Evolutionary conservation across 2,797 vertebrate species (phyloP), one percentile per base, ranked within the genome.

Genomic region (Rhinatrema bivittatum): DNA sequence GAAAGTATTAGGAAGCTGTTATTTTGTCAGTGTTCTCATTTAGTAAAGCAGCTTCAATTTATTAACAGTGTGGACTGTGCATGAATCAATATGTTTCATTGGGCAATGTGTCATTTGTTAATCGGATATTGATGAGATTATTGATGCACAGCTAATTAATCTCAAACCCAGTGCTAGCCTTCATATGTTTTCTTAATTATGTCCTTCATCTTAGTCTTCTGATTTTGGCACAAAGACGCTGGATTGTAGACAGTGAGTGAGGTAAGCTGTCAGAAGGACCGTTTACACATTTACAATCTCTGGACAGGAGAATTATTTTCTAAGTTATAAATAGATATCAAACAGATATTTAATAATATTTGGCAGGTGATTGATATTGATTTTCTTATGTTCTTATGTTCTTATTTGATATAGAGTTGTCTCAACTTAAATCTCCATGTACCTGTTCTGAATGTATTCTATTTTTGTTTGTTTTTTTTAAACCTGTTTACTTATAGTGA

Each of bases 71-170:
- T 86, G 78, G 79, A 91, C 82, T 81, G 81, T 68, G 76, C 86
- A 85, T 84, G 72, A 89, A 96, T 98, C 94, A 90, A 98, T 98
- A 91, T 75, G 74, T 85, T 90, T 93, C 91, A 91, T 94, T 88
- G 90, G 86, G 87, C 85, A 86, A 89, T 96, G 87, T 95, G 92
- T 99, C 96, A 94, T 96, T 97, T 90, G 92, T 93, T 96, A 98
- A 99, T 97, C 94, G 89, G 91, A 90, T 93, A 99, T 98, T 97
- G 94, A 99, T 95, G 91, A 93, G 88, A 84, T 80, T 92, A 98
- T 98, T 87, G 94, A 93, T 90, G 91, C 56, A 17, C 79, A 74
- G 85, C 88, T 98, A 96, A 99, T 98, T 97, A 95, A 99, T 99
- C 91, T 91, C 82, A 68, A 84, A 79, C 81, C 85, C 80, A 66